A percentile compares a stretch with the other conserved stretches of the same genome.
phyloP scores from a whole-genome alignment of 1,140 invertebrate species.

The Lamellibrachia luymesi region DNA sequence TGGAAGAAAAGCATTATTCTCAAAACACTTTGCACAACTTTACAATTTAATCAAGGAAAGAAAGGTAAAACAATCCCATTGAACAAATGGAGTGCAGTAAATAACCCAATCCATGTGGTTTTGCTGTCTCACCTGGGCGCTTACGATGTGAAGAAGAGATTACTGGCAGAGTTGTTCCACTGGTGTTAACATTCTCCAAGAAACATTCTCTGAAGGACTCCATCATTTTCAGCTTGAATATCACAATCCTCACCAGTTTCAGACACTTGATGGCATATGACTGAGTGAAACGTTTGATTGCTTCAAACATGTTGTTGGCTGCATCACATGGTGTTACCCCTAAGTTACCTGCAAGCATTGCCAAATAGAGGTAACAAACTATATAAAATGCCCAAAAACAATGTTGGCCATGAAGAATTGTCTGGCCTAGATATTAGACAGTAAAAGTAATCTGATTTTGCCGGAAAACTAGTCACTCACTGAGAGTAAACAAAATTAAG shows the following conservation, averaged over 20 bases:
- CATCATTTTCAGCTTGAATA: not conserved
- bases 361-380: not conserved
- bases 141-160: not conserved
- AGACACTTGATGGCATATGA: not conserved
- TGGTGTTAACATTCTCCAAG: not conserved
- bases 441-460: too few relatives aligned
- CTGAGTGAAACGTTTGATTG: not conserved
- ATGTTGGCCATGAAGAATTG: too few relatives aligned
- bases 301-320: not conserved
- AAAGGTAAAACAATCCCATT: too few relatives aligned
- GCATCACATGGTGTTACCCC: not conserved
- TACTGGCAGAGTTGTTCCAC: not conserved
- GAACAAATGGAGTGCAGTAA: too few relatives aligned
- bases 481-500: too few relatives aligned
- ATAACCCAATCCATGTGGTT: too few relatives aligned
- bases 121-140: not conserved
- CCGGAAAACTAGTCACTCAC: too few relatives aligned
- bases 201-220: not conserved
- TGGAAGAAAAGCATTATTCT: too few relatives aligned
- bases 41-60: too few relatives aligned
- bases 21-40: too few relatives aligned
- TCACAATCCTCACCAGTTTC: not conserved
- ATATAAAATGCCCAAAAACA: too few relatives aligned
- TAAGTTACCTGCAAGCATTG: not conserved
- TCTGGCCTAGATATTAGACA: too few relatives aligned